These are phyloP conservation scores for Phalacrocorax pelagicus DNA, from an alignment of 2,113 vertebrate genomes.

Conservation along the genomic window DNA sequence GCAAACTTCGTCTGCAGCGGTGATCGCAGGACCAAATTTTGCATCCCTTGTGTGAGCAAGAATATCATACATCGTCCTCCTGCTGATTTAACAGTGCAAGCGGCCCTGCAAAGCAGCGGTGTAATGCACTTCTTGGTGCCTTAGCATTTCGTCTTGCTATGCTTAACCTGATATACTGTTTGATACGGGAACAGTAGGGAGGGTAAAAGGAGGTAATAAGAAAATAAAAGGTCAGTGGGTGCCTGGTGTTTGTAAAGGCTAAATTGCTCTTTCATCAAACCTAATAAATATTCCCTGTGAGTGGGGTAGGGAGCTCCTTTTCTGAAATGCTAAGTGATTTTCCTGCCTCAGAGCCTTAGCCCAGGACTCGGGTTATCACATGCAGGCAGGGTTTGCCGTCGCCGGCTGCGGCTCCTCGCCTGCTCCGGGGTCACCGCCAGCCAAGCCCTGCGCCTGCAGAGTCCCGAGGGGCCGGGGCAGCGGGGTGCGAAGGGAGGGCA, in stretches of 20 bases:
- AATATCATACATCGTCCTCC: background rate
- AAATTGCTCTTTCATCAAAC: slow-evolving; percentile 13
- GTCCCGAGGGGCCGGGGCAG: background rate
- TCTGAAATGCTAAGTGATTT: background rate
- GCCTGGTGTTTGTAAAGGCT: background rate
- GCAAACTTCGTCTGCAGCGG: background rate
- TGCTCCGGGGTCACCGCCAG: background rate
- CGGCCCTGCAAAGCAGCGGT: background rate
- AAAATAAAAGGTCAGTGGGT: slow-evolving; percentile 23
- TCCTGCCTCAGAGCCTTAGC: background rate
- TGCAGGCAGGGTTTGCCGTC: background rate
- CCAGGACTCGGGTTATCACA: background rate
- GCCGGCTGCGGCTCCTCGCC: fast-evolving
- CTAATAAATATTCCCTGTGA: background rate
- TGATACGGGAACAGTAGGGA: background rate
- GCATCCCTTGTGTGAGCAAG: background rate
- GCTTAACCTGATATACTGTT: background rate
- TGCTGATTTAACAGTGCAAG: background rate
- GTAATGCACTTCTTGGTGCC: background rate
- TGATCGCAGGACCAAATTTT: background rate
- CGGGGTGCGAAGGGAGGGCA: too few relatives aligned
- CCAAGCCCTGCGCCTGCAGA: background rate
- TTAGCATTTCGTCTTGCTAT: background rate
- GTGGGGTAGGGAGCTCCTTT: background rate
- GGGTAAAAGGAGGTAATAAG: slow-evolving; percentile 2